Evolutionary conservation across 2,797 vertebrate genomes (phyloP), one percentile per base, ranked within the genome.

Genomic region (Notamacropus eugenii): DNA sequence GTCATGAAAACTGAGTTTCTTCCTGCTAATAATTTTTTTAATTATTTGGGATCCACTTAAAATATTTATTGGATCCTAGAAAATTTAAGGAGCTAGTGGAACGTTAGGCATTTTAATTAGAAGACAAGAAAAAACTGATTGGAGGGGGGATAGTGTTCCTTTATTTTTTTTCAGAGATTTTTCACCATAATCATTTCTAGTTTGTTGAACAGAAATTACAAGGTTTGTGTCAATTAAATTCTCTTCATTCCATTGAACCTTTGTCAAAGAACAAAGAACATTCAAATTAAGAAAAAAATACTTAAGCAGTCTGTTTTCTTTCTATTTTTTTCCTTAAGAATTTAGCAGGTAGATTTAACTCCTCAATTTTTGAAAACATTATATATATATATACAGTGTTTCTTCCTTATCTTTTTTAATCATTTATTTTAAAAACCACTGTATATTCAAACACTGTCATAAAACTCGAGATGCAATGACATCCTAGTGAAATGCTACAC

Each of bases 1-100:
- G 5, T 94, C 92, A 92, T 56, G 0, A 93, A 93, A 92, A 92
- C 90, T 92, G 92, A 28, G 34, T 90, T 94, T 95, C 2, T 31
- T 54, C 24, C 24, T 50, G 67, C 0, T 55, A 52, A 46, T 5
- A 11, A 91, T 31, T 82, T 57, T 19, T 1, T 16, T 24, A 91
- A 62, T 3, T 0, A 46, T 1, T 94, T 4, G 40, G 13, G 82
- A 56, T 16, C 10, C 14, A n/a, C 6, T 92, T 55, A 50, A 91
- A 93, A 94, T 1, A 56, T 24, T 24, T 22, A 54, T 74, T 6
- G 5, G 34, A 67, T 92, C 31, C 27, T 92, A 58, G 13, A 92
- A 93, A 90, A 54, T 50, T 90, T 90, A 54, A 6, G 2, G n/a
- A 93, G 59, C 55, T 54, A 46, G n/a, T 24, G 2, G 67, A 40